A percentile compares a stretch with the other conserved stretches of the same genome.
These are phyloP conservation scores for Lacerta viridis DNA, from an alignment of 2,797 vertebrate species.

Conservation along the genomic window DNA sequence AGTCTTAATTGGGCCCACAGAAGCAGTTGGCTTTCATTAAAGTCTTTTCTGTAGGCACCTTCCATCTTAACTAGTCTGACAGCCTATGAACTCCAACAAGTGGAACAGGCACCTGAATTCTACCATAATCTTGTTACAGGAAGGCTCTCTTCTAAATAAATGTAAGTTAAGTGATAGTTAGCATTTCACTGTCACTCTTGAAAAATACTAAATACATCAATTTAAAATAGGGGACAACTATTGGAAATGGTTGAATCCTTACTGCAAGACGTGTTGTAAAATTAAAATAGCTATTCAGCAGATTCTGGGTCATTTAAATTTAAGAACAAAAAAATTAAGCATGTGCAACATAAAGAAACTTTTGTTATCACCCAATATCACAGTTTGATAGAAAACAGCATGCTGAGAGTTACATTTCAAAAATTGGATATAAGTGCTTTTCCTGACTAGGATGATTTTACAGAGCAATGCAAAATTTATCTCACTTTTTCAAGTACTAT, in stretches of 20 bases:
- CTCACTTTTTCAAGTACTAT: not conserved
- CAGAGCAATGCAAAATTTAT: constrained; percentile 18
- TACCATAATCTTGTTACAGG: constrained; percentile 26
- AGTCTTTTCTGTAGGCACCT: constrained; percentile 60
- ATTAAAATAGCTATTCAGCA: constrained; percentile 21
- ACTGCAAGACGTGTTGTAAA: not conserved
- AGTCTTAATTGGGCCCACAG: constrained; percentile 74
- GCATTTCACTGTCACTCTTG: not conserved
- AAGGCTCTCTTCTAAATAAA: constrained; percentile 39
- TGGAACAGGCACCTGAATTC: constrained; percentile 50
- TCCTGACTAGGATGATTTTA: constrained; percentile 37
- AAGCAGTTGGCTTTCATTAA: constrained; percentile 71
- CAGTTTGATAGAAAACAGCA: constrained; percentile 9
- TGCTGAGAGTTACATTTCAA: not conserved
- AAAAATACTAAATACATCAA: constrained; percentile 27
- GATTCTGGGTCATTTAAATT: not conserved
- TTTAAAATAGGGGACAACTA: constrained; percentile 21
- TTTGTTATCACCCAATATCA: not conserved
- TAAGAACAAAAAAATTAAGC: constrained; percentile 33
- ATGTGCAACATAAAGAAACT: constrained; percentile 19
- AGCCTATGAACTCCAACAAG: constrained; percentile 48
- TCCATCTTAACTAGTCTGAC: constrained; percentile 65
- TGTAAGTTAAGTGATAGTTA: constrained; percentile 15
- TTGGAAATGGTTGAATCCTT: rapidly evolving
- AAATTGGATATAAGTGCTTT: not conserved